These are phyloP conservation scores for Atrina japonica DNA, from an alignment of 2,888 invertebrate species.

Conservation along the genomic window DNA sequence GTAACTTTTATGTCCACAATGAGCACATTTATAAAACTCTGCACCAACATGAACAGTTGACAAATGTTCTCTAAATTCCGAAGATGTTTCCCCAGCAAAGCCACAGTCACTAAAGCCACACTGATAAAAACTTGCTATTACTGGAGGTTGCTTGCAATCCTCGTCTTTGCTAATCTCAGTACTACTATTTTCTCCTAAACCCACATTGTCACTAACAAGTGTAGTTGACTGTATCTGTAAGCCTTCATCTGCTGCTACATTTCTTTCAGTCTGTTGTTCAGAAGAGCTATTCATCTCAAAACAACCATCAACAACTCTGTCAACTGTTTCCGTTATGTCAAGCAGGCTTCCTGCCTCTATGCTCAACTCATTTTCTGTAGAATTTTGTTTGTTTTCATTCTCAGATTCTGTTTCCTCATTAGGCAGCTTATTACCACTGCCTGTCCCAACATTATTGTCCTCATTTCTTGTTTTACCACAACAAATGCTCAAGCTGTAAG, in stretches of 20 bases:
- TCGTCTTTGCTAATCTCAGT: too few relatives aligned
- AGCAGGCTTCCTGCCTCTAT: slow-evolving; percentile 1
- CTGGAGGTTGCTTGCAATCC: neutral
- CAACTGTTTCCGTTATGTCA: neutral
- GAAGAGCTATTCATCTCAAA: too few relatives aligned
- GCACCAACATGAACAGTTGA: slow-evolving; percentile 57
- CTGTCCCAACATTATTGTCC: neutral
- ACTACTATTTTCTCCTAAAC: too few relatives aligned
- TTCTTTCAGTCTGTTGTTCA: too few relatives aligned
- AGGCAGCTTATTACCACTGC: neutral
- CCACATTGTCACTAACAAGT: too few relatives aligned
- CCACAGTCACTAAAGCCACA: slow-evolving; percentile 70
- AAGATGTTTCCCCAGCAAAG: slow-evolving; percentile 61
- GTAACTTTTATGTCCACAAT: slow-evolving; percentile 69
- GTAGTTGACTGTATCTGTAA: too few relatives aligned
- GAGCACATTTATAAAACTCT: slow-evolving; percentile 63
- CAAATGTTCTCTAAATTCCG: slow-evolving; percentile 65
- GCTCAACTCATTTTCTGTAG: neutral
- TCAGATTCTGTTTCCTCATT: neutral
- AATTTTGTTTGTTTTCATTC: too few relatives aligned
- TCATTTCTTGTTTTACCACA: neutral
- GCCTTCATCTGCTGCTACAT: too few relatives aligned
- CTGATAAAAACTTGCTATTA: slow-evolving; percentile 58
- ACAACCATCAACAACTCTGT: too few relatives aligned
- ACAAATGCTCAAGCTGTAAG: slow-evolving; percentile 44